Evolutionary conservation across 2,888 invertebrate genomes (phyloP).

Genomic region (Papilio protenor): DNA sequence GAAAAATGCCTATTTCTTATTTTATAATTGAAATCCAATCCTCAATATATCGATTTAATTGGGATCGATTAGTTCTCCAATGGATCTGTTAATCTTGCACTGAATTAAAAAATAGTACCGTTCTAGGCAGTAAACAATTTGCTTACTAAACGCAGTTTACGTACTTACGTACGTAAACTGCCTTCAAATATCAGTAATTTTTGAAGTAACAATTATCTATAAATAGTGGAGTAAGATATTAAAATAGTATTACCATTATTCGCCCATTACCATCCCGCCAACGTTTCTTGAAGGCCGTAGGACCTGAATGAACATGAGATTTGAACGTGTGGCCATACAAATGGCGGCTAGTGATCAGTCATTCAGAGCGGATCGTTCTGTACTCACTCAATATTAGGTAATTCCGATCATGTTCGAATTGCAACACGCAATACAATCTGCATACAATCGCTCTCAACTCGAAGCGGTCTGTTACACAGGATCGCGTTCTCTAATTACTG

Average conservation of each 20-base stretch:
- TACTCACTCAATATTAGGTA: slow-evolving; percentile 63
- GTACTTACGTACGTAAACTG: too few relatives aligned
- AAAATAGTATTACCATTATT: slow-evolving; percentile 33
- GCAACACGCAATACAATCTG: slow-evolving; percentile 61
- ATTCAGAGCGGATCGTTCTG: slow-evolving; percentile 63
- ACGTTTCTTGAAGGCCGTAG: slow-evolving; percentile 65
- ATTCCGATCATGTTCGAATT: slow-evolving; percentile 67
- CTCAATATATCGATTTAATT: background rate
- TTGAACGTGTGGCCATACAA: slow-evolving; percentile 60
- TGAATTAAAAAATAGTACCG: background rate
- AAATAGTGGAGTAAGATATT: background rate
- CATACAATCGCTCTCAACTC: slow-evolving; percentile 61
- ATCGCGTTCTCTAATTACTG: slow-evolving; percentile 47
- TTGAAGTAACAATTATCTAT: background rate
- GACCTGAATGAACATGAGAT: slow-evolving; percentile 62
- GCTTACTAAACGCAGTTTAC: too few relatives aligned
- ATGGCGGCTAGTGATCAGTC: slow-evolving; percentile 62
- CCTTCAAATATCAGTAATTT: too few relatives aligned
- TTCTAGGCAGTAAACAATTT: too few relatives aligned
- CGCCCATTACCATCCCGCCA: slow-evolving; percentile 49
- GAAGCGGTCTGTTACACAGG: slow-evolving; percentile 51
- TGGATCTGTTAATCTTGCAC: background rate
- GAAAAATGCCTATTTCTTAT: background rate
- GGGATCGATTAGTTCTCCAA: background rate
- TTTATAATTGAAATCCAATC: background rate